Evolutionary conservation across 2,888 invertebrate genomes (phyloP).

Genomic region (Ormyrus rosae): DNA sequence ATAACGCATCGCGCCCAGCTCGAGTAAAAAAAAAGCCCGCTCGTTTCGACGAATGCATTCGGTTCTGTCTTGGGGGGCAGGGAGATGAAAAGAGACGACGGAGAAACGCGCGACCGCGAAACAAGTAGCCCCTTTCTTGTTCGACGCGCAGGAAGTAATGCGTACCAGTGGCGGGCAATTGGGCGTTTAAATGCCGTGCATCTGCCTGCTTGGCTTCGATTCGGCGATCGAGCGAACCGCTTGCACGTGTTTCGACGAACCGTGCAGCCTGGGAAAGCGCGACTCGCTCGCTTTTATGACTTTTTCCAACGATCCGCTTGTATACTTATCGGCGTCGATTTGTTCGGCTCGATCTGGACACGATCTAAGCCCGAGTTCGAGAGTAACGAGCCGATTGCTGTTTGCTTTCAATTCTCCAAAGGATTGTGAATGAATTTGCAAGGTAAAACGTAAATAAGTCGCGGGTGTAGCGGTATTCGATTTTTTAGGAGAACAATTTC

Average conservation of each 20-base stretch:
- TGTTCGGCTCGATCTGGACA: conserved; percentile 7
- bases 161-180: conserved; percentile 6
- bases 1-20: no score
- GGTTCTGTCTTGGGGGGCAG: background rate
- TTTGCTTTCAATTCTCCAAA: background rate
- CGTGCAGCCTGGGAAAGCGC: conserved; percentile 23
- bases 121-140: conserved; percentile 31
- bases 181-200: conserved; percentile 12
- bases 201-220: conserved; percentile 7
- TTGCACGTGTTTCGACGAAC: conserved; percentile 53
- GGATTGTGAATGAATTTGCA: no score
- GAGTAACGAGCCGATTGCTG: conserved; percentile 1
- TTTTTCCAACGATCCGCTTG: conserved; percentile 43
- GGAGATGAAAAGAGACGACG: background rate
- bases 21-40: background rate
- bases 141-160: conserved; percentile 17
- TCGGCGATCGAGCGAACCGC: conserved; percentile 4
- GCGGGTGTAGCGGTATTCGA: no score
- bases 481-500: no score
- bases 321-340: conserved; percentile 47
- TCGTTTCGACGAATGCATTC: background rate
- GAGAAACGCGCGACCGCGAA: conserved; percentile 2
- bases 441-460: no score
- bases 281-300: background rate
- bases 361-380: background rate